Base-by-base conservation (phyloP, 2,888 invertebrate species). In the Sisyra terminalis region DNA sequence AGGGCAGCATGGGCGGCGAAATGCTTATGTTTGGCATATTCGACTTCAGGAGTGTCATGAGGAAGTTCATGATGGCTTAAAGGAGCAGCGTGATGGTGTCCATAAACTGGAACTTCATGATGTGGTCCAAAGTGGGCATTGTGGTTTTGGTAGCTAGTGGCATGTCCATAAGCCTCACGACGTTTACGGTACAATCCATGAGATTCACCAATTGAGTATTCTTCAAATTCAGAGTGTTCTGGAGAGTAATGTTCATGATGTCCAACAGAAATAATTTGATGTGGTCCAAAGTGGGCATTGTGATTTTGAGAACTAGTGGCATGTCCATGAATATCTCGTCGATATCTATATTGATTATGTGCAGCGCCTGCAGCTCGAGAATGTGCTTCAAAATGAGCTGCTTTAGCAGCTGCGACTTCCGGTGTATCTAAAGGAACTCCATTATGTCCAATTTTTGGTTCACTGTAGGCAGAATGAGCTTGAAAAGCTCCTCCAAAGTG, bases 11-110 rank as follows among this genome's bases (percentile, higher is more conserved):
- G 36, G 6, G 44, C 44, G 15, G 44, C 44, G 32, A 44, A 41
- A 13, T 44, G 44, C 7, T 40, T 31, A 16, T 40, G 40, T 29
- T 38, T 44, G 3, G 37, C 30, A 8, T 40, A 35, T 17, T 30
- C 41, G 3, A 44, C 44, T 36, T 44, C 44, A 8, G 44, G 44
- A 3, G 44, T 44, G n/a, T 44, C 44, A 36, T 44, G 40, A 10
- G 44, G 44, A 17, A 31, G 37, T 15, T 30, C 43, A 14, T 38
- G 39, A 32, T 43, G 37, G 17, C 40, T 31, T 3, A 40, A n/a
- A 13, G 31, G 30, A 18, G 40, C 24, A 7, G 35, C 14, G 11
- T 13, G 24, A 24, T 43, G 37, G 2, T 14, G 35, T 29, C 43
- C 43, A 30, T 16, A 29, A 10, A 38, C 30, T 8, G 34, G 43